Base-by-base conservation (phyloP, 1,140 invertebrate genomes). In the Ptiloglossa arizonensis region DNA sequence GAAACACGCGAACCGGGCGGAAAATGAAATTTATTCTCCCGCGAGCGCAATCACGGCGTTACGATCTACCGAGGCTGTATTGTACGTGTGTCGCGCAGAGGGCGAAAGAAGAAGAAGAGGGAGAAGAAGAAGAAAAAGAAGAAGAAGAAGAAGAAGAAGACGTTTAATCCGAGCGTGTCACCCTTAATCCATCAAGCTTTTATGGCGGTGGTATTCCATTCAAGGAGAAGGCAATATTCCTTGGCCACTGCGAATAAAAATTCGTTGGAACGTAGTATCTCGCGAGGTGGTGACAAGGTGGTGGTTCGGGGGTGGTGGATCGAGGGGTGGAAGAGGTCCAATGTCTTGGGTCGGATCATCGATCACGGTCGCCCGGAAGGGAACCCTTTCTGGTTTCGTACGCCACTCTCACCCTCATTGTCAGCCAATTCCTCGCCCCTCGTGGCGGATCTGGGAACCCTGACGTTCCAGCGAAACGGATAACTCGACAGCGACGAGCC, bases 311-410 rank as follows among this genome's bases (percentile, higher is more conserved):
- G n/a, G n/a, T n/a, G n/a, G n/a, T n/a, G n/a, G n/a, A n/a, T n/a
- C n/a, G n/a, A n/a, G n/a, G 32, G 50, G 46, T 13, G 64, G 46
- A 62, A 50, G 72, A 46, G 62, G 24, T 83, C 60, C 81, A 70
- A 64, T 83, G 81, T 83, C 82, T 78, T 71, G 77, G 77, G 85
- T 68, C 80, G 83, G 78, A 89, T 89, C 88, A 90, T 90, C 88
- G 88, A 90, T 90, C 88, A 89, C 83, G n/a, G 70, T 80, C 74
- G 66, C 69, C 32, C 48, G 66, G 67, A 24, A 38, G 35, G 64
- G 46, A 22, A 76, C 67, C 77, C 82, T 79, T 83, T 80, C 81
- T 76, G 71, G 66, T 85, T 68, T 80, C 72, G 59, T 80, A 78
- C 74, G 70, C 77, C 82, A 62, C 57, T 81, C 82, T 80, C 81